phyloP scores from a whole-genome alignment of 2,888 invertebrate genomes.

The Cheilosia pagana region DNA sequence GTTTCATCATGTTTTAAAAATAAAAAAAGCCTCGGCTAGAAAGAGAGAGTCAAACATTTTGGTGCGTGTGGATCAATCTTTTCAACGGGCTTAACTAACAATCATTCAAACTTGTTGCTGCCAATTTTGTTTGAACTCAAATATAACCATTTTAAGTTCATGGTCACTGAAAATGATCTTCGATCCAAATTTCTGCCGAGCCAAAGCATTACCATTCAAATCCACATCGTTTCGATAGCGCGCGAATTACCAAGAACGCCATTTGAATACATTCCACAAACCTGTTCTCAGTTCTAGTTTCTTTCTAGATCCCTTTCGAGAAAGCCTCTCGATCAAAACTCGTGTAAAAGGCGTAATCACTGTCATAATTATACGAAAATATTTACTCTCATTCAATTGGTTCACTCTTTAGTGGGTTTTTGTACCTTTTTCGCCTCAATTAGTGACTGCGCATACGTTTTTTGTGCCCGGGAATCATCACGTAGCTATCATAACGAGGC shows the following conservation, averaged over 20 bases:
- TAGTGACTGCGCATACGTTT: conserved; percentile 14
- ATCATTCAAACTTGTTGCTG: no score
- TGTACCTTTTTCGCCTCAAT: conserved; percentile 23
- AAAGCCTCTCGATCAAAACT: background rate
- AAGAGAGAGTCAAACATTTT: no score
- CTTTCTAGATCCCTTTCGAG: background rate
- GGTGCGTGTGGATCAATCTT: no score
- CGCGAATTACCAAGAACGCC: background rate
- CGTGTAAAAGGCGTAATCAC: conserved; percentile 33
- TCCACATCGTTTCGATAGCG: background rate
- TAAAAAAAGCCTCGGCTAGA: no score
- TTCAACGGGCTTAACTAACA: no score
- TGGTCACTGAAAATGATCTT: no score
- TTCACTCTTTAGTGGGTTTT: conserved; percentile 2
- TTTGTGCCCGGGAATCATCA: conserved; percentile 42
- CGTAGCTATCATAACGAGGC: conserved; percentile 42
- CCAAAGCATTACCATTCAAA: no score
- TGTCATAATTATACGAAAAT: conserved; percentile 42
- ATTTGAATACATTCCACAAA: conserved; percentile 17
- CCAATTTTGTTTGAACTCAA: no score
- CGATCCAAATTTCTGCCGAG: no score
- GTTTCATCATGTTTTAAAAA: no score
- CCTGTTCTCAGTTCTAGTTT: no score
- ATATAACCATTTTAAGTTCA: no score
- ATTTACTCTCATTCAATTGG: conserved; percentile 36